A percentile compares a stretch with the other conserved stretches of the same genome.
Conservation (phyloP, 1,140 invertebrate genomes). For the Dendrolimus kikuchii region DNA sequence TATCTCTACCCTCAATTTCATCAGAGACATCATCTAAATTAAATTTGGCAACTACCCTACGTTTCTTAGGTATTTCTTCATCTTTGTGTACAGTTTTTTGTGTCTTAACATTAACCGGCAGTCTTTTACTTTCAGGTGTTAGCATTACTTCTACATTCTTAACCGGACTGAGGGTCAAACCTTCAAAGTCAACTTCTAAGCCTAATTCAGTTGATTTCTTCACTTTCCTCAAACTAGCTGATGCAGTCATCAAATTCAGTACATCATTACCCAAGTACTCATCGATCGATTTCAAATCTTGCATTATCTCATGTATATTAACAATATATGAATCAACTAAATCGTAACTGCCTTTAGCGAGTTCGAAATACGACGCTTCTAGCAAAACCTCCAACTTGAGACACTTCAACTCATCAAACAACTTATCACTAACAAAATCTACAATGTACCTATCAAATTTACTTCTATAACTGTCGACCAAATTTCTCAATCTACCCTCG, state of each 20-base stretch:
- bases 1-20: slow-evolving; percentile 16
- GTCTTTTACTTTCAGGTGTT: slow-evolving; percentile 26
- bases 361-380: slow-evolving; percentile 37
- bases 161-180: slow-evolving; percentile 26
- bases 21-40: slow-evolving; percentile 36
- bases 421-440: slow-evolving; percentile 11
- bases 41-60: slow-evolving; percentile 37
- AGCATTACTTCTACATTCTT: slow-evolving; percentile 13
- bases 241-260: slow-evolving; percentile 41
- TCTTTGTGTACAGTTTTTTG: slow-evolving; percentile 25
- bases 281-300: slow-evolving; percentile 20
- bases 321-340: slow-evolving; percentile 35
- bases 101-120: not conserved
- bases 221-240: slow-evolving; percentile 21
- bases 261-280: slow-evolving; percentile 36
- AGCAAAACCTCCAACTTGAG: slow-evolving; percentile 37
- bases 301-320: slow-evolving; percentile 32
- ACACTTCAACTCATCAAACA: slow-evolving; percentile 18
- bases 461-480: not conserved
- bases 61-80: slow-evolving; percentile 45
- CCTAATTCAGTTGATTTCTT: slow-evolving; percentile 12
- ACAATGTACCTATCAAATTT: slow-evolving; percentile 25
- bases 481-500: slow-evolving; percentile 24
- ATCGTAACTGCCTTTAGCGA: slow-evolving; percentile 24
- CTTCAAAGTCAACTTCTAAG: slow-evolving; percentile 39